These are phyloP conservation scores for Punctoribates punctum DNA, from an alignment of 2,888 invertebrate species.

Conservation along the genomic window DNA sequence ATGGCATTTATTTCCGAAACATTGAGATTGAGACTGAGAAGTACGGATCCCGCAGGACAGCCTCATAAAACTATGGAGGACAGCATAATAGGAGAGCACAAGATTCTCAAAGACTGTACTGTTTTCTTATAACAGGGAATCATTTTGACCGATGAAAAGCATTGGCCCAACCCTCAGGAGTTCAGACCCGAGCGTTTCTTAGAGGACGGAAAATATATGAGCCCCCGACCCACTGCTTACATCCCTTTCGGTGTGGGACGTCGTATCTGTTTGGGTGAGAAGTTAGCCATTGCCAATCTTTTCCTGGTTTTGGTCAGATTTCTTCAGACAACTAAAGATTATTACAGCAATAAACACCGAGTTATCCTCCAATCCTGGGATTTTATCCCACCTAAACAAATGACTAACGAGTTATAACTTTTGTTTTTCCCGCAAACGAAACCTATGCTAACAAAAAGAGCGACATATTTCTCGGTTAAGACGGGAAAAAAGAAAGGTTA, in stretches of 20 bases:
- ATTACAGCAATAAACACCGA: no score
- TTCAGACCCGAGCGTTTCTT: conserved; percentile 34
- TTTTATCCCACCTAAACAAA: no score
- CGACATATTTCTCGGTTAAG: no score
- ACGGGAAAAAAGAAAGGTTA: no score
- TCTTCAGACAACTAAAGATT: conserved; percentile 5
- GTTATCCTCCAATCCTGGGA: no score
- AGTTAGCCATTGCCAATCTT: neutral
- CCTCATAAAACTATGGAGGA: no score
- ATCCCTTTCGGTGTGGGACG: conserved; percentile 30
- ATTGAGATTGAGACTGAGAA: no score
- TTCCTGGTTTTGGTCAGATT: conserved; percentile 13
- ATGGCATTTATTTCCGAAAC: no score
- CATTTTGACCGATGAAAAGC: neutral
- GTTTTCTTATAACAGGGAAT: neutral
- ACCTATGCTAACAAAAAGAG: no score
- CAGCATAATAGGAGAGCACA: neutral
- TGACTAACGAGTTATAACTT: no score
- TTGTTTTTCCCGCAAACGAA: no score
- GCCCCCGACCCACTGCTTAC: neutral
- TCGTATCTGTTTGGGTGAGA: conserved; percentile 35
- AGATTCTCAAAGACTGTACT: neutral
- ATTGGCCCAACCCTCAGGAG: conserved; percentile 8
- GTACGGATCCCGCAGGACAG: no score
- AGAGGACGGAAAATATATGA: neutral